Evolutionary conservation across 2,113 vertebrate genomes (phyloP).

Genomic region (Myodes glareolus): DNA sequence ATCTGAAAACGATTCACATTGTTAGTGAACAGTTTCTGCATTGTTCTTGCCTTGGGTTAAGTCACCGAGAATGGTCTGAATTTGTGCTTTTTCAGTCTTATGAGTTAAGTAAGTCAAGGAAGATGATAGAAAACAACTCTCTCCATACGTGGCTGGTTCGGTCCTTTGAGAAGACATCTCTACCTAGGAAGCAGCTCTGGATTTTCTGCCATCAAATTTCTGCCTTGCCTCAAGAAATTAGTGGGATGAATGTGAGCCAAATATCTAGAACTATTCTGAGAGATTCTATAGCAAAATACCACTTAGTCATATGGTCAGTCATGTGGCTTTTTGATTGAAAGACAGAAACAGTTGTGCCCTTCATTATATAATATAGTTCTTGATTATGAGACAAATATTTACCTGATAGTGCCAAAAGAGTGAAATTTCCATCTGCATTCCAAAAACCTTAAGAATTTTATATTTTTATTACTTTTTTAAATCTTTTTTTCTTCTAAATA

Average conservation of each 20-base stretch:
- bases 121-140: not conserved
- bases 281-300: not conserved
- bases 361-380: not conserved
- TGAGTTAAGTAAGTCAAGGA: conserved; percentile 55
- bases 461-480: not conserved
- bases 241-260: not conserved
- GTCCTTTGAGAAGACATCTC: conserved; percentile 24
- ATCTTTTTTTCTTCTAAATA: not conserved
- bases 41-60: conserved; percentile 67
- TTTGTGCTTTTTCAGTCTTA: conserved; percentile 44
- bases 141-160: not conserved
- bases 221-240: not conserved
- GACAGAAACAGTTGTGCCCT: not conserved
- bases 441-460: not conserved
- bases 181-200: not conserved
- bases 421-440: not conserved
- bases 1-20: conserved; percentile 68
- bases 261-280: not conserved
- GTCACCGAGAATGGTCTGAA: conserved; percentile 40
- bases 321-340: conserved; percentile 2
- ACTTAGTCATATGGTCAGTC: not conserved
- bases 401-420: not conserved
- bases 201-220: conserved; percentile 30
- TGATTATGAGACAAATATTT: conserved; percentile 6
- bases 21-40: conserved; percentile 71